These are phyloP conservation scores for Julus scanicus DNA, from an alignment of 2,888 invertebrate genomes.

Conservation along the genomic window DNA sequence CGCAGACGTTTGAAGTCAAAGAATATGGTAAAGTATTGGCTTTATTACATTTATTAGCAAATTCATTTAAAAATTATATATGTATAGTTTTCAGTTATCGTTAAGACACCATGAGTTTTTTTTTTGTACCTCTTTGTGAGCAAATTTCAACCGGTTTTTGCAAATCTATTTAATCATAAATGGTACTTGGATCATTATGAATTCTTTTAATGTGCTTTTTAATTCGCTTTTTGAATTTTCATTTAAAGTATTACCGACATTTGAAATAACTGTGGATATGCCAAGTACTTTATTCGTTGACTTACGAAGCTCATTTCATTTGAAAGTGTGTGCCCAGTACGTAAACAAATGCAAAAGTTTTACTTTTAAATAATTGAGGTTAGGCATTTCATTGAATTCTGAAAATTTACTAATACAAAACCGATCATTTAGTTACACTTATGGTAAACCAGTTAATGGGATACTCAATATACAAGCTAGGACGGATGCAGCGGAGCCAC, in stretches of 20 bases:
- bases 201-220: neutral
- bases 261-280: neutral
- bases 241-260: neutral
- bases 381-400: neutral
- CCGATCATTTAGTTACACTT: neutral
- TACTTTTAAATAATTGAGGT: neutral
- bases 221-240: neutral
- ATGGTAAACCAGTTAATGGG: neutral
- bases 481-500: no score
- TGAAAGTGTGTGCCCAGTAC: neutral
- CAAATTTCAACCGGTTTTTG: no score
- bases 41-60: no score
- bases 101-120: no score
- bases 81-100: no score
- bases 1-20: constrained; percentile 27
- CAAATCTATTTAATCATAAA: no score
- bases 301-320: neutral
- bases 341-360: neutral
- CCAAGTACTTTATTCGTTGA: neutral
- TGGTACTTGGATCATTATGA: no score
- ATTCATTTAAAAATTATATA: no score
- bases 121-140: no score
- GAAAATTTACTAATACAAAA: neutral
- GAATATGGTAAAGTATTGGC: neutral
- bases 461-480: neutral